Conservation (phyloP, 2,113 vertebrate species). For the Hippocampus abdominalis region DNA sequence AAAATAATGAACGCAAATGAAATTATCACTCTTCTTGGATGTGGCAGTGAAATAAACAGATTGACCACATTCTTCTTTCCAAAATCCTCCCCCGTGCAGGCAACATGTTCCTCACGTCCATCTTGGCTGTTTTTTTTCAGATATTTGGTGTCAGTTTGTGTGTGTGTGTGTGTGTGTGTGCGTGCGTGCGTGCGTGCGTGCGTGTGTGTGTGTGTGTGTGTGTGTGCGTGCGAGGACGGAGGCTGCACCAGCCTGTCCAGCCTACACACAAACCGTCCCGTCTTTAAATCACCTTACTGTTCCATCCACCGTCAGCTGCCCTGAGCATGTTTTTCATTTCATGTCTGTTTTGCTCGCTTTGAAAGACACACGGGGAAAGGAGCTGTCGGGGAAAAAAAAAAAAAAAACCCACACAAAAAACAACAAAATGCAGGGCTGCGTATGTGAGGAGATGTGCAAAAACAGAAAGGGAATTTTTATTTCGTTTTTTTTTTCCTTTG, state of each 20-base stretch:
- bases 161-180: slow-evolving; percentile 19
- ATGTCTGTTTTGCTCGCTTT: slow-evolving; percentile 61
- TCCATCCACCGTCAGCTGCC: slow-evolving; percentile 64
- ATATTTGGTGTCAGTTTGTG: slow-evolving; percentile 63
- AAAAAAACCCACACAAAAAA: slow-evolving; percentile 24
- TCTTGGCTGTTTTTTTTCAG: slow-evolving; percentile 71
- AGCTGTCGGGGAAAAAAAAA: slow-evolving; percentile 32
- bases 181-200: slow-evolving; percentile 18
- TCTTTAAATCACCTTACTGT: slow-evolving; percentile 69
- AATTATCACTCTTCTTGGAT: slow-evolving; percentile 76
- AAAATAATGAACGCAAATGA: slow-evolving; percentile 69
- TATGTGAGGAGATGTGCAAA: slow-evolving; percentile 35
- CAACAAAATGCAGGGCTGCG: slow-evolving; percentile 21
- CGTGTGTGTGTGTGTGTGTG: neutral
- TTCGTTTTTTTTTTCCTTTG: slow-evolving; percentile 12
- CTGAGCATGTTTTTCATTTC: slow-evolving; percentile 59
- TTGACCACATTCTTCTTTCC: slow-evolving; percentile 79
- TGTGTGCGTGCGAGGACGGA: slow-evolving; percentile 59
- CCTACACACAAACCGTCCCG: slow-evolving; percentile 70
- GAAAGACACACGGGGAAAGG: slow-evolving; percentile 47
- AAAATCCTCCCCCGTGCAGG: slow-evolving; percentile 81
- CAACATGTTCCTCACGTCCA: slow-evolving; percentile 81
- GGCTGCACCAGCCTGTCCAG: slow-evolving; percentile 71
- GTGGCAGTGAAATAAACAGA: slow-evolving; percentile 79
- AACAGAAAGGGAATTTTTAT: slow-evolving; percentile 30